Conservation (phyloP, 2,888 invertebrate species). For the Athrips mouffetella region DNA sequence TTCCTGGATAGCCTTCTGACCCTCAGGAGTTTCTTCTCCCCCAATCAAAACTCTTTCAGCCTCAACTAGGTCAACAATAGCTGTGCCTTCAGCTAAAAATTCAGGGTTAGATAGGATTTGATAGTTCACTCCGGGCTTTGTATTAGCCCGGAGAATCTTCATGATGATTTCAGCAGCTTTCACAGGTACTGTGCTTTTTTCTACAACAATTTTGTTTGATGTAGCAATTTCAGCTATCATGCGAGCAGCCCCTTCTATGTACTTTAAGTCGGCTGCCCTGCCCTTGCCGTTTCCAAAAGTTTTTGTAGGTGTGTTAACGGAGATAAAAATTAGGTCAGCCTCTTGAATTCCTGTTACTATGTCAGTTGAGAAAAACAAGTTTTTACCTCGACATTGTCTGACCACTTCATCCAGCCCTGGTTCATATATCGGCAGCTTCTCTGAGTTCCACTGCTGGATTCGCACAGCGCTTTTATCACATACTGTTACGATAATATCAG, state of each 20-base stretch:
- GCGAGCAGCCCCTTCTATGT: slow-evolving; percentile 96
- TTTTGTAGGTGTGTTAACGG: slow-evolving; percentile 99
- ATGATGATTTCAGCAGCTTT: slow-evolving; percentile 98
- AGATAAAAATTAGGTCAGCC: slow-evolving; percentile 98
- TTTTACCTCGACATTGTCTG: slow-evolving; percentile 89
- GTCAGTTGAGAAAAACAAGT: slow-evolving; percentile 97
- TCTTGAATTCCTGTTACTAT: slow-evolving; percentile 91
- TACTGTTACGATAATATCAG: slow-evolving; percentile 95
- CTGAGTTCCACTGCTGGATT: slow-evolving; percentile 98
- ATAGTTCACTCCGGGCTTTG: slow-evolving; percentile 86
- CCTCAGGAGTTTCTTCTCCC: slow-evolving; percentile 92
- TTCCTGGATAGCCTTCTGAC: slow-evolving; percentile 90
- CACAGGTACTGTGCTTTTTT: slow-evolving; percentile 99
- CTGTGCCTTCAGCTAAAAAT: slow-evolving; percentile 98
- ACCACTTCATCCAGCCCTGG: slow-evolving; percentile 97
- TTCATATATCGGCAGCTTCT: slow-evolving; percentile 99
- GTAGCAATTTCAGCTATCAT: slow-evolving; percentile 96
- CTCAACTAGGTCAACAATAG: slow-evolving; percentile 92
- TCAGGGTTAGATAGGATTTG: slow-evolving; percentile 99
- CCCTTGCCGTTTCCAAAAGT: slow-evolving; percentile 98
- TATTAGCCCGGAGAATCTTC: slow-evolving; percentile 96
- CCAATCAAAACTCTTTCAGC: slow-evolving; percentile 98
- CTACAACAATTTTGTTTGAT: slow-evolving; percentile 97
- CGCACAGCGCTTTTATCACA: slow-evolving; percentile 95
- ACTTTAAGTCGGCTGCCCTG: slow-evolving; percentile 97